Base-by-base conservation (phyloP, 1,140 invertebrate genomes). In the Brachionus angularis region DNA sequence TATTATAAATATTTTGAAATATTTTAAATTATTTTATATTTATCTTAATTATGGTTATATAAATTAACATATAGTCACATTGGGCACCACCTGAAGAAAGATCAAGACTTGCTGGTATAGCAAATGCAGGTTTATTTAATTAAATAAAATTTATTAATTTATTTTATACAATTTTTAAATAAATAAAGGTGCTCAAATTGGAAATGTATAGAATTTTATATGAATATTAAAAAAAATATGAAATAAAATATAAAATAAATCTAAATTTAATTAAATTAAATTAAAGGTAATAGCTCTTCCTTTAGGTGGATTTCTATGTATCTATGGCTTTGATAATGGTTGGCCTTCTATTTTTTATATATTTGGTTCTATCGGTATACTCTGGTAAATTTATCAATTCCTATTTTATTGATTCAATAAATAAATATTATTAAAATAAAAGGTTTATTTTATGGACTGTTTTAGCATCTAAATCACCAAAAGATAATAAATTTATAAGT, bases 401-500 rank as follows among this genome's bases (percentile, higher is more conserved):
- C n/a, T n/a, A n/a, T n/a, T n/a, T n/a, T n/a, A n/a, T n/a, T n/a
- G n/a, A n/a, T n/a, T n/a, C n/a, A n/a, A n/a, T n/a, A n/a, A n/a
- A n/a, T n/a, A n/a, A n/a, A n/a, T n/a, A n/a, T n/a, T n/a, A n/a
- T n/a, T n/a, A n/a, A n/a, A n/a, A n/a, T n/a, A n/a, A n/a, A n/a
- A n/a, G 79, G 78, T 77, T 78, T 67, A 34, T 79, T 2, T 67
- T 83, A 4, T 81, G 77, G 77, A 49, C 74, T 4, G 67, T 77
- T 7, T 76, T 75, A 61, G 78, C 75, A 12, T 73, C 76, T 21
- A 75, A 80, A 72, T 74, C 74, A 5, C 39, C 39, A 10, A 16
- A 10, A 16, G 10, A 42, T 42, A 10, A 42, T 16, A 10, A 16
- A 42, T 42, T 42, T 16, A 42, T 42, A 10, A 16, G 39, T 16